Evolutionary conservation across 2,113 vertebrate species (phyloP).

Genomic region (Hyaena hyaena): DNA sequence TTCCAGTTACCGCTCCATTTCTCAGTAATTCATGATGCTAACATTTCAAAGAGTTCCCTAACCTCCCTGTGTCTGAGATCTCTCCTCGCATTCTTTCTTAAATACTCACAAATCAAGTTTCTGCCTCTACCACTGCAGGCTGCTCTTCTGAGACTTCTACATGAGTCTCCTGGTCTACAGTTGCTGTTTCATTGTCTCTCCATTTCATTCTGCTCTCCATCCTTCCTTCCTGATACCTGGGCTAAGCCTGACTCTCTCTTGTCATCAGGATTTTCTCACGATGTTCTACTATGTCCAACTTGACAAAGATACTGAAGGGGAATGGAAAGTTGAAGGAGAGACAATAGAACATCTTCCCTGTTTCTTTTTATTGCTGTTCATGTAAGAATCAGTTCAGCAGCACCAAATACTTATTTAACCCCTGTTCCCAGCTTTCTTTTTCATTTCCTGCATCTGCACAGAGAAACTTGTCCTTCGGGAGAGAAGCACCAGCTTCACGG

Average conservation of each 20-base stretch:
- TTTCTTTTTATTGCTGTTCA: background rate
- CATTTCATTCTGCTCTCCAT: too few relatives aligned
- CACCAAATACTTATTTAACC: background rate
- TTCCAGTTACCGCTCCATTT: background rate
- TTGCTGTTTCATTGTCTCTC: background rate
- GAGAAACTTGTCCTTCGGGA: background rate
- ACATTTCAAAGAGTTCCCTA: too few relatives aligned
- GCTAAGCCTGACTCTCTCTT: background rate
- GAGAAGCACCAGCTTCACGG: background rate
- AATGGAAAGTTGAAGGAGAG: background rate
- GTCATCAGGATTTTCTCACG: background rate
- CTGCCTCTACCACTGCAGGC: fast-evolving
- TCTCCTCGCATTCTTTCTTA: background rate
- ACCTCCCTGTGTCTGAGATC: background rate
- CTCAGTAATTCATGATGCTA: background rate
- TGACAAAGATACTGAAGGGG: background rate
- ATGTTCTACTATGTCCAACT: too few relatives aligned
- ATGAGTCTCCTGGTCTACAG: fast-evolving
- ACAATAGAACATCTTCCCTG: background rate
- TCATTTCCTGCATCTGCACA: background rate
- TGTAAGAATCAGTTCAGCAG: background rate
- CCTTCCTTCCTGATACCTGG: too few relatives aligned
- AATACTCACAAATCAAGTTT: background rate
- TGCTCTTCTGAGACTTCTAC: background rate
- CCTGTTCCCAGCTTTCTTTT: background rate